Evolutionary conservation across 2,888 invertebrate species (phyloP), one percentile per base, ranked within the genome.

Genomic region (Lasioglossum morio): DNA sequence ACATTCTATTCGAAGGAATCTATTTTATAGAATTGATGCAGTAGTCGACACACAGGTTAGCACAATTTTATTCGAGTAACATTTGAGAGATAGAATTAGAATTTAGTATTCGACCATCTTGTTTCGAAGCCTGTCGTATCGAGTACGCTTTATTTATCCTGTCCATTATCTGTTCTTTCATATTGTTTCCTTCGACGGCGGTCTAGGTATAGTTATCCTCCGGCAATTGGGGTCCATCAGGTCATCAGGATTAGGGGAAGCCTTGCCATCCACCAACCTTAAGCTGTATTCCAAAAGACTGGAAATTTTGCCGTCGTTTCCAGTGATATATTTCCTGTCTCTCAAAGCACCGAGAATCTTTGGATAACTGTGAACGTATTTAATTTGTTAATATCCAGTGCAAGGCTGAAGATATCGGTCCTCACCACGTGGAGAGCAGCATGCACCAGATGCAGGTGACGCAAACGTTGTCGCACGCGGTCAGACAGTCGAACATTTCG

Each of bases 401-500:
- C 8, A 3, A 27, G 69, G 23, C 43, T n/a, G 43, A 10, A 2
- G 8, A 3, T 19, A 1, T 4, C 2, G 8, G 14, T 2, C 0
- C 10, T 2, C 89, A 93, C 93, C 93, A 93, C 77, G 89, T 78
- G 76, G 93, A 92, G 30, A 93, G 85, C 37, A 93, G 63, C 40
- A 91, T 85, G 81, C 90, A 90, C 93, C 93, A 93, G 16, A 93
- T 87, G 88, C 92, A 93, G 60, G 92, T 85, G 87, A 93, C 88
- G 76, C 92, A 93, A 79, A 88, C 87, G 78, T 85, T 92, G 75
- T 93, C 93, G 87, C 92, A 93, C 63, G 91, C 79, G 3, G 91
- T 80, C 37, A 92, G 81, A 37, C 89, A 90, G 74, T 89, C 93
- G 72, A 93, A 89, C 93, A 93, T 93, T 34, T 86, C 81, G 76